phyloP scores from a whole-genome alignment of 2,797 vertebrate genomes.

The Propithecus deckenii region DNA sequence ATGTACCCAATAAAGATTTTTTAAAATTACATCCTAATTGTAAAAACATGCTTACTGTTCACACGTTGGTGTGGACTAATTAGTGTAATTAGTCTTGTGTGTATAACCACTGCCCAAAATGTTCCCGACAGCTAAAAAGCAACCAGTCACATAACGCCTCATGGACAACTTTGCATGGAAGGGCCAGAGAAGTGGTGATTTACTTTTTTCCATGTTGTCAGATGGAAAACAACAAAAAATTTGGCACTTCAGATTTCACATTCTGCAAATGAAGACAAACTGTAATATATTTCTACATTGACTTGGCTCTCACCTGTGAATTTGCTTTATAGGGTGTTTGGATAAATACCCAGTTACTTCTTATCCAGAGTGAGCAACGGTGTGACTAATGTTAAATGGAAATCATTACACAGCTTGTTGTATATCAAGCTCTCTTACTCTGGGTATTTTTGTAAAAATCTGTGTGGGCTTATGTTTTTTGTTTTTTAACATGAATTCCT shows the following conservation, averaged over 20 bases:
- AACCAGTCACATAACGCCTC: slow-evolving; percentile 16
- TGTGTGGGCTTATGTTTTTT: background rate
- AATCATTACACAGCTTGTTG: background rate
- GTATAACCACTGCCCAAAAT: slow-evolving; percentile 74
- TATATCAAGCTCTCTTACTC: background rate
- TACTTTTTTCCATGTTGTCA: slow-evolving; percentile 42
- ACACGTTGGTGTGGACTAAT: slow-evolving; percentile 73
- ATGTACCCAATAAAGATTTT: slow-evolving; percentile 62
- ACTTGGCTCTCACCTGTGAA: background rate
- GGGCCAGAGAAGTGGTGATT: slow-evolving; percentile 24
- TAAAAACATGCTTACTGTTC: slow-evolving; percentile 76
- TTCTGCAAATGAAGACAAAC: slow-evolving; percentile 18
- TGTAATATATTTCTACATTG: background rate
- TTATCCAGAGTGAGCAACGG: background rate
- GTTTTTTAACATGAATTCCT: background rate
- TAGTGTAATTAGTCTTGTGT: slow-evolving; percentile 75
- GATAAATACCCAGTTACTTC: background rate
- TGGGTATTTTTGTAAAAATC: background rate
- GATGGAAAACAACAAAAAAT: slow-evolving; percentile 29
- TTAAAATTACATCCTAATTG: slow-evolving; percentile 73
- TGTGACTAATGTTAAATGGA: background rate
- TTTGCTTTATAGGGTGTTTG: slow-evolving; percentile 8
- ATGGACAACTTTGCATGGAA: slow-evolving; percentile 20
- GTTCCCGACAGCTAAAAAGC: slow-evolving; percentile 56
- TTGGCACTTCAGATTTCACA: background rate